These are phyloP conservation scores for Apis florea DNA, from an alignment of 1,140 invertebrate species.

Conservation along the genomic window DNA sequence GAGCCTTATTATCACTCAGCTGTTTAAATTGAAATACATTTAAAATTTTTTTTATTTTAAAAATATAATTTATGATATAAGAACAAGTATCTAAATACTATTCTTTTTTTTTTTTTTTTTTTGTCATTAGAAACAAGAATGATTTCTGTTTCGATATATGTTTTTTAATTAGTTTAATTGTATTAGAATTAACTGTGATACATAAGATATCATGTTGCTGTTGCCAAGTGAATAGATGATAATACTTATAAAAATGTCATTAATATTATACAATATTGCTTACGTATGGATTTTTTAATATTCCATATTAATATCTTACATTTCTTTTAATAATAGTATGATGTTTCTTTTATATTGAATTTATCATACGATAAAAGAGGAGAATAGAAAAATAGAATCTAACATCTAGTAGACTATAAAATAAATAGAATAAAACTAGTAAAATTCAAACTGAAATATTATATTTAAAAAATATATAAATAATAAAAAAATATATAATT, in stretches of 20 bases:
- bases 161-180: constrained; percentile 25
- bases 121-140: not conserved
- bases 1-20: not conserved
- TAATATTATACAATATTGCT: too few species aligned
- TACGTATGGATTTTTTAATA: too few species aligned
- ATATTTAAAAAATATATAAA: too few species aligned
- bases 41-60: not conserved
- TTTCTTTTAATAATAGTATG: too few species aligned
- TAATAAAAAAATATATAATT: too few species aligned
- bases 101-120: not conserved
- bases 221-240: not conserved
- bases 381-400: too few species aligned
- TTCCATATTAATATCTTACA: too few species aligned
- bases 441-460: too few species aligned
- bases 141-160: not conserved
- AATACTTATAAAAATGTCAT: not conserved
- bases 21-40: constrained; percentile 22
- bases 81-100: not conserved
- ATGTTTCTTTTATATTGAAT: too few species aligned
- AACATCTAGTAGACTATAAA: too few species aligned
- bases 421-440: too few species aligned
- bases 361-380: too few species aligned
- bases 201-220: not conserved
- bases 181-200: not conserved
- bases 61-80: constrained; percentile 1